A percentile compares a stretch with the other conserved stretches of the same genome.
These are phyloP conservation scores for Zaprionus capensis DNA, from an alignment of 1,140 invertebrate species.

Conservation along the genomic window DNA sequence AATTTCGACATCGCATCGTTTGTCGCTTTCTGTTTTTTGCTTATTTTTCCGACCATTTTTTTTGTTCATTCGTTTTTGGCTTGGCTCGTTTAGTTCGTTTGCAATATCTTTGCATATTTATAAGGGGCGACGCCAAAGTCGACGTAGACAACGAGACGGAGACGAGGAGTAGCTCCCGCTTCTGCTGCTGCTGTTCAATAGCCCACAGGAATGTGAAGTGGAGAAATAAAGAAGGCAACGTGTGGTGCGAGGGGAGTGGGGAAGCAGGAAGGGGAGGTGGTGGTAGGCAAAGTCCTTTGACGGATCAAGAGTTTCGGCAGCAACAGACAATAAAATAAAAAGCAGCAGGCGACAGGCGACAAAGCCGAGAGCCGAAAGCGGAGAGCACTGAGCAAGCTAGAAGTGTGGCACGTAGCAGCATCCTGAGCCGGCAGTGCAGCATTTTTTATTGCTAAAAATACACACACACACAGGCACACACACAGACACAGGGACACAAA, in stretches of 20 bases:
- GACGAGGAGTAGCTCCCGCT: not conserved
- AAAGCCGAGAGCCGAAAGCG: not conserved
- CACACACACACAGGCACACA: constrained; percentile 12
- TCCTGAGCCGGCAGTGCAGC: constrained; percentile 53
- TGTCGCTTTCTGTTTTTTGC: constrained; percentile 30
- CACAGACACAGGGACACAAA: constrained; percentile 4
- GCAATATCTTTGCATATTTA: constrained; percentile 78
- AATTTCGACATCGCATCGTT: constrained; percentile 45
- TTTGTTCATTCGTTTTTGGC: constrained; percentile 13
- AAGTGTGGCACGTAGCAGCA: constrained; percentile 50
- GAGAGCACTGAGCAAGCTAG: constrained; percentile 15
- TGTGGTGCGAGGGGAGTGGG: not conserved
- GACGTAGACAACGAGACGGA: not conserved
- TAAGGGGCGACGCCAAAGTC: constrained; percentile 52
- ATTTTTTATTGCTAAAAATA: constrained; percentile 46
- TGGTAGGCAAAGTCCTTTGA: constrained; percentile 17
- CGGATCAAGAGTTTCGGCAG: constrained; percentile 50
- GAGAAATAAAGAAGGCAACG: not conserved
- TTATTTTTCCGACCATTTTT: constrained; percentile 17
- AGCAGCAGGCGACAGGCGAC: constrained; percentile 17
- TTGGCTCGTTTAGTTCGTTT: constrained; percentile 62
- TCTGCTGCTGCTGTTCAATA: constrained; percentile 35
- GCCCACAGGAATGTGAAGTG: constrained; percentile 41
- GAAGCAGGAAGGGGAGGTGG: not conserved
- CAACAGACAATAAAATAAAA: constrained; percentile 45